These are phyloP conservation scores for Ridgeia piscesae DNA, from an alignment of 1,140 invertebrate species.

Conservation along the genomic window DNA sequence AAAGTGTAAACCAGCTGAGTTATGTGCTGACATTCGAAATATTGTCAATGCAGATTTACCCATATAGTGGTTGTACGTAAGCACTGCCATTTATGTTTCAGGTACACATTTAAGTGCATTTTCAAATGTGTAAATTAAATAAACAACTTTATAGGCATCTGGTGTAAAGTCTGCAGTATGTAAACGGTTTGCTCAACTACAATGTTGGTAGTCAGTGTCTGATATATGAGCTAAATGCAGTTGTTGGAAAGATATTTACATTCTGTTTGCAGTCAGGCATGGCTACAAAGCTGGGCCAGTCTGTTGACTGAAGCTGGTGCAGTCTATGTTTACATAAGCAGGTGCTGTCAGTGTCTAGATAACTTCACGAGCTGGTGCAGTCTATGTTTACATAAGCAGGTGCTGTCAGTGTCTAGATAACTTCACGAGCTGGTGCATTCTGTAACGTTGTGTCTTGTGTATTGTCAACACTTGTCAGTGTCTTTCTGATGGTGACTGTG, in stretches of 20 bases:
- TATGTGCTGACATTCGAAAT: background rate
- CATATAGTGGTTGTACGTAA: background rate
- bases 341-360: too few species aligned
- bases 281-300: too few species aligned
- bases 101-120: background rate
- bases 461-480: background rate
- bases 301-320: too few species aligned
- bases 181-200: background rate
- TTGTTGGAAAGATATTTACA: background rate
- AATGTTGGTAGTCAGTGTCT: background rate
- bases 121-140: background rate
- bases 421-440: background rate
- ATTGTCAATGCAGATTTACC: background rate
- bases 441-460: background rate
- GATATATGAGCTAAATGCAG: background rate
- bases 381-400: too few species aligned
- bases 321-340: too few species aligned
- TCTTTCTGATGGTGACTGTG: background rate
- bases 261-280: too few species aligned
- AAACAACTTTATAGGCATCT: background rate
- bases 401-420: too few species aligned
- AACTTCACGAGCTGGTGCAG: too few species aligned
- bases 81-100: background rate
- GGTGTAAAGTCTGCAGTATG: background rate
- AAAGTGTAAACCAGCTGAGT: background rate